Evolutionary conservation across 2,113 vertebrate species (phyloP).

Genomic region (Lophochroa leadbeateri): DNA sequence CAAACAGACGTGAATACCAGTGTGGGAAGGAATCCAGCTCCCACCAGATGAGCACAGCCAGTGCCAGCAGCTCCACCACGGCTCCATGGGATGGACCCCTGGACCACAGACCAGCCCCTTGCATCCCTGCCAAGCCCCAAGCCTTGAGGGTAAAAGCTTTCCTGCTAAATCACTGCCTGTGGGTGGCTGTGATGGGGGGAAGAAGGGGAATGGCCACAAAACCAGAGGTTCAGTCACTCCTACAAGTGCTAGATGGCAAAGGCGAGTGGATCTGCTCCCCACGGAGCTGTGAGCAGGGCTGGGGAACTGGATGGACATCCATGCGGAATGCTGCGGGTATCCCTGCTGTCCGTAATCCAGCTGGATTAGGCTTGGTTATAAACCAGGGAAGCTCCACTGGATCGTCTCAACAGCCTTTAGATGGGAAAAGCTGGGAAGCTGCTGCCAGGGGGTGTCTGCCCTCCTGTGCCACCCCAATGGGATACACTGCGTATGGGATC

Average conservation of each 20-base stretch:
- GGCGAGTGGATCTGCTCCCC: not conserved
- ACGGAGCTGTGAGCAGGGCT: not conserved
- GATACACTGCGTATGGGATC: not conserved
- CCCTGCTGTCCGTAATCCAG: not conserved
- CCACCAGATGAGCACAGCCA: rapidly evolving
- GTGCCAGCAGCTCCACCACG: rapidly evolving
- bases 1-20: not conserved
- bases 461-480: rapidly evolving
- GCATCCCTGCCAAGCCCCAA: not conserved
- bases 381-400: not conserved
- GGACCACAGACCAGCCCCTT: not conserved
- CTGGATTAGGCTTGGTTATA: not conserved
- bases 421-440: not conserved
- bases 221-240: rapidly evolving
- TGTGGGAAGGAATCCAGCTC: not conserved
- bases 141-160: not conserved
- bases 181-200: rapidly evolving
- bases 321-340: rapidly evolving
- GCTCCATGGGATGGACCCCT: rapidly evolving
- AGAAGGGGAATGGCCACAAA: not conserved
- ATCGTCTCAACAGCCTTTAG: not conserved
- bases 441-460: not conserved
- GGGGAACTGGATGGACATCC: rapidly evolving
- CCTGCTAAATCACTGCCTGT: not conserved
- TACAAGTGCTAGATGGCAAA: not conserved